Evolutionary conservation across 2,113 vertebrate genomes (phyloP), one percentile per base, ranked within the genome.

Genomic region (Cathartes aura): DNA sequence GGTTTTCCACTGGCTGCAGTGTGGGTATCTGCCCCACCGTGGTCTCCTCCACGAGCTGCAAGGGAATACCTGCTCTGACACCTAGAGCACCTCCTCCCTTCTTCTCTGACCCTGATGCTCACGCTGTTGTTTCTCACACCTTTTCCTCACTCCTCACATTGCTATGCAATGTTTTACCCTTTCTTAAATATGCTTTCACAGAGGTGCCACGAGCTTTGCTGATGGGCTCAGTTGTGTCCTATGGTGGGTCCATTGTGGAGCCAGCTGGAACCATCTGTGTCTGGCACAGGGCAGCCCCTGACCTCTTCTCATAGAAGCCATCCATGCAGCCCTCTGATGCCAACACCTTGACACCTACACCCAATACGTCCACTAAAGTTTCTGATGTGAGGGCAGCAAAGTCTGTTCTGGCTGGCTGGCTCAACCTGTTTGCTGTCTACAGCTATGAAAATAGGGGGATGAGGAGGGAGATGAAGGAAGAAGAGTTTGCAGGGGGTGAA

Each of bases 281-380:
- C 38, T 0, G 0, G 18, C 36, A 45, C 34, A 14, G 8, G 27
- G n/a, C 27, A 73, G 29, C 2, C 40, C 24, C 8, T 5, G 32
- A 40, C 8, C 26, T 38, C n/a, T 53, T 55, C 62, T 71, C 23
- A n/a, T 2, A 53, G 36, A 70, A 4, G 5, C 5, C 42, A 52
- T 5, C 2, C 6, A 34, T 60, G 40, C 53, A 36, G 27, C 2
- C 18, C 10, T 11, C 45, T 56, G 22, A 29, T 55, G 24, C 38
- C 32, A 48, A 29, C 14, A 30, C 26, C 16, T n/a, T 19, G 30
- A 74, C 6, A 66, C 17, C 20, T 52, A 29, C 21, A 64, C 7
- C 10, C 4, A 15, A 6, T 22, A n/a, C 1, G 5, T 63, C 29
- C 27, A 50, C 21, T 72, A 30, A 48, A 7, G 67, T 48, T 83